Evolutionary conservation across 2,113 vertebrate genomes (phyloP).

Genomic region (Cariama cristata): DNA sequence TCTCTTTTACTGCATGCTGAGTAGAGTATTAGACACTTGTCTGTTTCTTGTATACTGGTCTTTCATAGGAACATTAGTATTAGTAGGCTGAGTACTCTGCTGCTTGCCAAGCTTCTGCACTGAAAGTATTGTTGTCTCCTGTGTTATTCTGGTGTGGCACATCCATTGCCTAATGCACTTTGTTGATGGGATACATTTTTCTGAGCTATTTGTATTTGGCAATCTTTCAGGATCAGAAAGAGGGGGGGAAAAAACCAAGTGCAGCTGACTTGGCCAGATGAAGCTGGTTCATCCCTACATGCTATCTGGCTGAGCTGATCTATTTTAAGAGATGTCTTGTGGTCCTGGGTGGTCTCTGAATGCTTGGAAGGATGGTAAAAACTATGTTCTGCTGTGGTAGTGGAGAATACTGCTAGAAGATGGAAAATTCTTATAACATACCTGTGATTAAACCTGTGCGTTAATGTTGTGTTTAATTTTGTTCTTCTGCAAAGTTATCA

Average conservation of each 20-base stretch:
- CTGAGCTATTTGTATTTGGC: slow-evolving; percentile 34
- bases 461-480: background rate
- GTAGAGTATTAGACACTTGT: slow-evolving; percentile 16
- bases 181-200: background rate
- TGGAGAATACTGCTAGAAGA: background rate
- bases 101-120: background rate
- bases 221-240: background rate
- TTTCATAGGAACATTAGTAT: slow-evolving; percentile 40
- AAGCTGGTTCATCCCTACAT: background rate
- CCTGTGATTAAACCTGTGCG: background rate
- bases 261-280: background rate
- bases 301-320: background rate
- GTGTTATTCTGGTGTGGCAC: background rate
- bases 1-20: background rate
- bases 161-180: slow-evolving; percentile 35
- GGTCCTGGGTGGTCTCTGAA: background rate
- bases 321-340: background rate
- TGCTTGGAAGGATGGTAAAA: background rate
- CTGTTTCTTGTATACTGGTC: background rate
- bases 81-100: background rate
- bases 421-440: background rate
- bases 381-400: background rate
- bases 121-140: background rate
- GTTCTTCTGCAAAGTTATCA: background rate
- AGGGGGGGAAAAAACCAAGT: background rate